Evolutionary conservation across 1,140 invertebrate species (phyloP).

Genomic region (Sweltsa coloradensis): DNA sequence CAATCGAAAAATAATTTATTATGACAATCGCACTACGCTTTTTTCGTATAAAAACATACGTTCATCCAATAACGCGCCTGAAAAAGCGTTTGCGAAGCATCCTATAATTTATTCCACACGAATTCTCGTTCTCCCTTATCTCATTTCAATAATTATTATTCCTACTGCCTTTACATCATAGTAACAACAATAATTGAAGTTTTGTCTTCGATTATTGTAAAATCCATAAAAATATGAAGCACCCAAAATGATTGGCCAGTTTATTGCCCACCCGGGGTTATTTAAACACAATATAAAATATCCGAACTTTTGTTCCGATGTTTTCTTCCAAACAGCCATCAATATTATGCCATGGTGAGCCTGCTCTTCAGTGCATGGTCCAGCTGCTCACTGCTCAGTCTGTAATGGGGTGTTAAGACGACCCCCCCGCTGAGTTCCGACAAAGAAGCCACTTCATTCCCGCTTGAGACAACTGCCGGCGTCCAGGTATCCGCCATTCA

Average conservation of each 20-base stretch:
- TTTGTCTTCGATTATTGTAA: too few species aligned
- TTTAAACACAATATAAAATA: background rate
- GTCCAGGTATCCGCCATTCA: background rate
- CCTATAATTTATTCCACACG: too few species aligned
- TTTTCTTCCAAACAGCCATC: background rate
- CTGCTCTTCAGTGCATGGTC: background rate
- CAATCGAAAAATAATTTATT: too few species aligned
- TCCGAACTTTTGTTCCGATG: background rate
- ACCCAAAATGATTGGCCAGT: background rate
- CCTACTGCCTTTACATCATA: too few species aligned
- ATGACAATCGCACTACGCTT: too few species aligned
- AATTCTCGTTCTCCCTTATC: too few species aligned
- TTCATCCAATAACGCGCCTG: too few species aligned
- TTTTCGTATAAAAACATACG: too few species aligned
- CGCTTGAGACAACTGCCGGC: background rate
- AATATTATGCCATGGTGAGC: background rate
- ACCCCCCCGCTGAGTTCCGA: background rate
- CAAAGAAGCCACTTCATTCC: slow-evolving; percentile 3
- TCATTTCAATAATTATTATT: too few species aligned
- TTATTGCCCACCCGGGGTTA: background rate
- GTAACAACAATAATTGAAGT: too few species aligned
- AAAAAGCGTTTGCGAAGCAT: too few species aligned
- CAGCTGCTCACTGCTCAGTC: background rate
- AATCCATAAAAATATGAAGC: background rate
- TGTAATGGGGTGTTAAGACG: slow-evolving; percentile 5